phyloP scores from a whole-genome alignment of 2,113 vertebrate genomes.

The Centrocercus urophasianus region DNA sequence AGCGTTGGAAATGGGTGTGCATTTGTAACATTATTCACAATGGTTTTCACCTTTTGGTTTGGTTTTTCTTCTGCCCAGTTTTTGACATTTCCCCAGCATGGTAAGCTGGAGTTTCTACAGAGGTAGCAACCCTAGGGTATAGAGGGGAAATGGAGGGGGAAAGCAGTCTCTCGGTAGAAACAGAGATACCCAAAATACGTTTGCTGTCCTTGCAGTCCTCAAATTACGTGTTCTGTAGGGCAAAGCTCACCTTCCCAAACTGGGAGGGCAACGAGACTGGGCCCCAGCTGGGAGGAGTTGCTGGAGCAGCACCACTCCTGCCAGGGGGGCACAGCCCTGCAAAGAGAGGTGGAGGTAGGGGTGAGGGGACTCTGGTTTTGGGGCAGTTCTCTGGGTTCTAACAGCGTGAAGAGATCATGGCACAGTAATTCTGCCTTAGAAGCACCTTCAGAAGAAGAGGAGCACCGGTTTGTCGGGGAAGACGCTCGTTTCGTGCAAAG shows the following conservation, averaged over 20 bases:
- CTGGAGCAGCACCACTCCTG: background rate
- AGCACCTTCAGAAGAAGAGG: slow-evolving; percentile 62
- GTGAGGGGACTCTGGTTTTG: background rate
- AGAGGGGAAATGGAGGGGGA: background rate
- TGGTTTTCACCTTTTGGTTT: background rate
- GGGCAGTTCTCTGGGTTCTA: background rate
- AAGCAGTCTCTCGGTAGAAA: background rate
- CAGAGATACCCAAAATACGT: background rate
- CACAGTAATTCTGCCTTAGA: slow-evolving; percentile 34
- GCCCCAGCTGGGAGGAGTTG: background rate
- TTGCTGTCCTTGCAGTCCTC: background rate
- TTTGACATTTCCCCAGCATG: background rate
- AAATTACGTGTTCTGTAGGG: background rate
- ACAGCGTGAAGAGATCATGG: background rate
- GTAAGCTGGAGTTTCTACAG: background rate
- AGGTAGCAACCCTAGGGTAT: background rate
- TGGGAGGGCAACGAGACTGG: fast-evolving
- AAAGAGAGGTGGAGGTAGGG: background rate
- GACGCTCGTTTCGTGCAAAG: slow-evolving; percentile 61
- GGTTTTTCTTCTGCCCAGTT: background rate
- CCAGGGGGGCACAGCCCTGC: background rate
- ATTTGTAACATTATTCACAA: background rate
- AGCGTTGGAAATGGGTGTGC: background rate
- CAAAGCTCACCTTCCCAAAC: background rate
- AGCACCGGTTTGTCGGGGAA: slow-evolving; percentile 42